Conservation (phyloP, 2,888 invertebrate species). For the Galerucella calmariensis region DNA sequence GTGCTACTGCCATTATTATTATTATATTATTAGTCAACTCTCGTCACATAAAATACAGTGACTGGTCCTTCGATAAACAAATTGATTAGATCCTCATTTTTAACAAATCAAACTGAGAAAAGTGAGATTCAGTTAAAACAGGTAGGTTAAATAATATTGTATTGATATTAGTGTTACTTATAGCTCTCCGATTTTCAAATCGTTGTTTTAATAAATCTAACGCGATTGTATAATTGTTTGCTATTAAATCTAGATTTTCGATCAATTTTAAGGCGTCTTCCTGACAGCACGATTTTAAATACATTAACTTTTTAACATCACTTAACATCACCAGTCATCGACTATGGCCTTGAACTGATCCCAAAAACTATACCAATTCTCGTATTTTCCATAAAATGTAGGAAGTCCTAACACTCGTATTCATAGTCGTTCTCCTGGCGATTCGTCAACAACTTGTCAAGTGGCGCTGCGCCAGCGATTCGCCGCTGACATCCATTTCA, state of each 20-base stretch:
- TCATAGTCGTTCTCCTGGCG: too few relatives aligned
- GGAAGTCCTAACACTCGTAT: background rate
- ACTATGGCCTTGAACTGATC: background rate
- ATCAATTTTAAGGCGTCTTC: background rate
- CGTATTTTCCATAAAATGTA: background rate
- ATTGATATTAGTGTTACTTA: background rate
- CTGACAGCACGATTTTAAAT: background rate
- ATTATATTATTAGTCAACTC: too few relatives aligned
- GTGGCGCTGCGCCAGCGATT: too few relatives aligned
- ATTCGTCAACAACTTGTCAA: too few relatives aligned
- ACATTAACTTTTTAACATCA: background rate
- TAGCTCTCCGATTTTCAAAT: slow-evolving; percentile 32
- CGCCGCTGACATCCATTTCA: too few relatives aligned
- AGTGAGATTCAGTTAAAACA: too few relatives aligned
- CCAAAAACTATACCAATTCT: background rate
- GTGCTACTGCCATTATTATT: too few relatives aligned
- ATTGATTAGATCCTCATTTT: too few relatives aligned
- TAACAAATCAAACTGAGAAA: too few relatives aligned
- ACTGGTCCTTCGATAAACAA: too few relatives aligned
- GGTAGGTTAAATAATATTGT: background rate
- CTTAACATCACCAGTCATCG: background rate
- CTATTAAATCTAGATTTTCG: background rate
- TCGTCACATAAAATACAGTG: too few relatives aligned
- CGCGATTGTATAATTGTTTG: background rate
- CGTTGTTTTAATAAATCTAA: slow-evolving; percentile 22